phyloP scores from a whole-genome alignment of 2,888 invertebrate genomes.

The Merodon equestris region DNA sequence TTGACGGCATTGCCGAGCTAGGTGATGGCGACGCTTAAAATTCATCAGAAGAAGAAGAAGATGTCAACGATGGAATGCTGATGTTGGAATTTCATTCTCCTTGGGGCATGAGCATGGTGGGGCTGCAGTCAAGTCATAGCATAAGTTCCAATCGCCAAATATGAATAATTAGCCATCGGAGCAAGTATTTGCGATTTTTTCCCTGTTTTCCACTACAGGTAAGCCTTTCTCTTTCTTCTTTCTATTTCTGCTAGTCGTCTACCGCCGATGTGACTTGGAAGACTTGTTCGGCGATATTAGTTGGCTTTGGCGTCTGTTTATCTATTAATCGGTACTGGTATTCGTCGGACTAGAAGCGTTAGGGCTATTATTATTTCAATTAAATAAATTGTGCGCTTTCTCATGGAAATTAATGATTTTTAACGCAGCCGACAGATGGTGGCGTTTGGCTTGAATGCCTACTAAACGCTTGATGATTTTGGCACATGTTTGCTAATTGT shows the following conservation, averaged over 20 bases:
- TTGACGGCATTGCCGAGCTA: constrained; percentile 2
- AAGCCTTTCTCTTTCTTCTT: constrained; percentile 55
- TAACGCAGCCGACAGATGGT: constrained; percentile 51
- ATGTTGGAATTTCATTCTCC: neutral
- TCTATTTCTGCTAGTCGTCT: constrained; percentile 21
- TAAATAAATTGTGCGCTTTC: constrained; percentile 77
- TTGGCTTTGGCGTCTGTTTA: constrained; percentile 34
- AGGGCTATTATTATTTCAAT: constrained; percentile 71
- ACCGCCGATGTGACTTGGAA: neutral
- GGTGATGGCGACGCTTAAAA: constrained; percentile 37
- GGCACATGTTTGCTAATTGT: constrained; percentile 62
- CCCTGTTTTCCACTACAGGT: constrained; percentile 35
- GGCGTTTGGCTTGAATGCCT: neutral
- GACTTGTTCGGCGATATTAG: constrained; percentile 1
- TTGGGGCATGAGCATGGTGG: constrained; percentile 29
- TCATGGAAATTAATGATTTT: constrained; percentile 71
- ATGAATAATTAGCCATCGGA: constrained; percentile 61
- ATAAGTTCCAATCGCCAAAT: constrained; percentile 12
- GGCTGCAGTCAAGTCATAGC: constrained; percentile 12
- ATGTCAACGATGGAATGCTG: constrained; percentile 47
- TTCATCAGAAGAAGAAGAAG: constrained; percentile 59
- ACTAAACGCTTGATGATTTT: constrained; percentile 10
- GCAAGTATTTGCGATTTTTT: constrained; percentile 50
- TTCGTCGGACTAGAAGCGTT: constrained; percentile 44
- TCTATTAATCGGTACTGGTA: constrained; percentile 25